Conservation (phyloP, 2,888 invertebrate genomes). For the Noctua janthina region DNA sequence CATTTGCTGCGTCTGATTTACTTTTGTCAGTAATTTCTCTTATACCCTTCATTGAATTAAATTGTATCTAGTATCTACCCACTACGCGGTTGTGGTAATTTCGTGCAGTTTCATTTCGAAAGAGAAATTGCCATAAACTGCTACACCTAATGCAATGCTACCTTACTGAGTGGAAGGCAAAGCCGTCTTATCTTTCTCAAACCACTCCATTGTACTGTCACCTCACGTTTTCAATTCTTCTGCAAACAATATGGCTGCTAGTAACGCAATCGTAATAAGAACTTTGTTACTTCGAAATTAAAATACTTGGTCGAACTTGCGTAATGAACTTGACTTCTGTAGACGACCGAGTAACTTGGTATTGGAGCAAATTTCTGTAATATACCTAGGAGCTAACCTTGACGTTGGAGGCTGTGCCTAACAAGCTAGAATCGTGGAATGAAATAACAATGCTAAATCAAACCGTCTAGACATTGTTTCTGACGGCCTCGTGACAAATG, state of each 20-base stretch:
- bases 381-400: slow-evolving; percentile 23
- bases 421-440: slow-evolving; percentile 28
- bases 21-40: slow-evolving; percentile 9
- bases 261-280: slow-evolving; percentile 52
- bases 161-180: slow-evolving; percentile 45
- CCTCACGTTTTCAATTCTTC: slow-evolving; percentile 60
- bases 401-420: slow-evolving; percentile 14
- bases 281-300: slow-evolving; percentile 54
- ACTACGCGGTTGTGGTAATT: slow-evolving; percentile 20
- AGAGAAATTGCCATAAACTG: slow-evolving; percentile 60
- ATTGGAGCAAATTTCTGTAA: slow-evolving; percentile 22
- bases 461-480: slow-evolving; percentile 52
- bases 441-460: slow-evolving; percentile 51
- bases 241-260: slow-evolving; percentile 52
- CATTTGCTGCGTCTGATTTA: slow-evolving; percentile 28
- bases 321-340: slow-evolving; percentile 57
- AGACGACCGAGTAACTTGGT: slow-evolving; percentile 30
- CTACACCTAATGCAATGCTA: slow-evolving; percentile 48
- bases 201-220: slow-evolving; percentile 59
- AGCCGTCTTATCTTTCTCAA: slow-evolving; percentile 42
- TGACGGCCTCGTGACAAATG: slow-evolving; percentile 42
- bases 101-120: slow-evolving; percentile 58
- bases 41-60: background rate
- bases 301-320: slow-evolving; percentile 54
- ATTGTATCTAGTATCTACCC: slow-evolving; percentile 1